A percentile compares a stretch with the other conserved stretches of the same genome.
Conservation (phyloP, 2,888 invertebrate genomes). For the Lycophotia porphyrea region DNA sequence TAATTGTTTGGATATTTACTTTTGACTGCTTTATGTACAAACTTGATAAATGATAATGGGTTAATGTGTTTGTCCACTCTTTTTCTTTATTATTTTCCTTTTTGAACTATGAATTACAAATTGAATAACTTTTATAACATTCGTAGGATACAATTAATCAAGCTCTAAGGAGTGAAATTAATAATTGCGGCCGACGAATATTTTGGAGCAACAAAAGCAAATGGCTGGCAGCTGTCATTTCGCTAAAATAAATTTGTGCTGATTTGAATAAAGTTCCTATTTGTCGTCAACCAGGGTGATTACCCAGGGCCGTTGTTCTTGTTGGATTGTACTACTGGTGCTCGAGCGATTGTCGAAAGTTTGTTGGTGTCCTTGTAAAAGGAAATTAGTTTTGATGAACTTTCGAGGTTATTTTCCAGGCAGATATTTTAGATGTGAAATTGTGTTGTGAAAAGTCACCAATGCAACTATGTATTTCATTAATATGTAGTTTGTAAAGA, state of each 20-base stretch:
- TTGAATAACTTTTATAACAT: slow-evolving; percentile 38
- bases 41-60: not conserved
- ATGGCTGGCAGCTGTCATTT: slow-evolving; percentile 78
- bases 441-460: not conserved
- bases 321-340: slow-evolving; percentile 54
- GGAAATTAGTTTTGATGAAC: not conserved
- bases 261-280: slow-evolving; percentile 85
- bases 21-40: not conserved
- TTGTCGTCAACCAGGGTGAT: slow-evolving; percentile 79
- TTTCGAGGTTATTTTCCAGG: not conserved
- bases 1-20: not conserved
- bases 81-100: not conserved
- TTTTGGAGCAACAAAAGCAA: slow-evolving; percentile 74
- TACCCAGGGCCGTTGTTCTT: slow-evolving; percentile 70
- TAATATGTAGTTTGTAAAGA: not conserved
- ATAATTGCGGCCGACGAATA: slow-evolving; percentile 59
- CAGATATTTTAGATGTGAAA: not conserved
- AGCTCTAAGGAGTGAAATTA: slow-evolving; percentile 56
- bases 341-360: slow-evolving; percentile 52
- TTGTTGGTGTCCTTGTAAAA: not conserved
- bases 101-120: slow-evolving; percentile 8
- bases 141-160: slow-evolving; percentile 59
- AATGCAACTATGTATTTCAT: not conserved
- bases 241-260: slow-evolving; percentile 79
- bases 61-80: not conserved